Evolutionary conservation across 2,888 invertebrate genomes (phyloP), one percentile per base, ranked within the genome.

Genomic region (Heteromyza rotundicornis): DNA sequence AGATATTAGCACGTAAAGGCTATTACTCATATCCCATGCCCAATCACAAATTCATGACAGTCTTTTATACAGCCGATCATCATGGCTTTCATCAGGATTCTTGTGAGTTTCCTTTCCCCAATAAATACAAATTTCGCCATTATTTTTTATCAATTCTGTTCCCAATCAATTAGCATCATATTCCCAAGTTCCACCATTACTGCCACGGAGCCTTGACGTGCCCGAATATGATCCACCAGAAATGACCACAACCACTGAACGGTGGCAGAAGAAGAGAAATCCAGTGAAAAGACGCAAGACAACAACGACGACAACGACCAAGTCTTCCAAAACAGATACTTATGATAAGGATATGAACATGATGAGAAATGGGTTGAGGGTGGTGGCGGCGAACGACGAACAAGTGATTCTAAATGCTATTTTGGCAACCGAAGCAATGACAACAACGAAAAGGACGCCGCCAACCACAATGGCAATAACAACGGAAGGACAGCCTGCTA

Each of bases 1-100:
- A 66, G 14, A 66, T 79, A 12, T 59, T 80, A 35, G 79, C 78
- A 5, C 76, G 79, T 1, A 71, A 70, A 5, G 82, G 80, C 0
- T 80, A 66, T 70, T 80, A 76, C 50, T 81, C 80, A 20, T 68
- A 80, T 60, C 75, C 74, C 0, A 54, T 81, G 62, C 69, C 77
- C 23, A 72, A 76, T 50, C 55, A 51, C 0, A 70, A 73, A 54
- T 81, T 64, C 64, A 59, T 76, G 36, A 81, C 80, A 0, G 74
- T 76, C 0, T 78, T 75, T 63, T 81, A 79, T 36, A 74, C 74
- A 19, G 82, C 80, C 50, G 81, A 81, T 62, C 74, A 81, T 27
- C 69, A 60, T 35, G 80, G 82, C 53, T 81, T 68, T 54, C 76
- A 71, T 47, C 72, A 75, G 60, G 73, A 73, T 50, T 72, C 74